Evolutionary conservation across 2,797 vertebrate species (phyloP).

Genomic region (Echiichthys vipera): DNA sequence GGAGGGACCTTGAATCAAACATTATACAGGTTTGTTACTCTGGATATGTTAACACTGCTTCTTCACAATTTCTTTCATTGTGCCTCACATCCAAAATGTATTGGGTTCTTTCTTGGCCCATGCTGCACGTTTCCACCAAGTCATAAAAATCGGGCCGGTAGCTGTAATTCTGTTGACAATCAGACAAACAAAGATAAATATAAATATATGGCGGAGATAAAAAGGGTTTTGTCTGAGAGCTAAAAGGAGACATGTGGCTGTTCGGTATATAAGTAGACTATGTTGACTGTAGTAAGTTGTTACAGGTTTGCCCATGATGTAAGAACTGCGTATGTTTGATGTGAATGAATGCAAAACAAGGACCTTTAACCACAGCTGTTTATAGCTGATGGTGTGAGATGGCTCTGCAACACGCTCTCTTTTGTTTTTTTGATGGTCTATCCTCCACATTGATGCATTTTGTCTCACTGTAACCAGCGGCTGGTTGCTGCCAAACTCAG

Average conservation of each 20-base stretch:
- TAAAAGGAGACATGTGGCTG: neutral
- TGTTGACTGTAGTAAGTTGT: neutral
- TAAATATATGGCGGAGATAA: too few species aligned
- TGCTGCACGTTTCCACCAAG: too few species aligned
- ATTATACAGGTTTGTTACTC: neutral
- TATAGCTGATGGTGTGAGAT: neutral
- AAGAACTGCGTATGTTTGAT: neutral
- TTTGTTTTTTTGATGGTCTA: conserved; percentile 5
- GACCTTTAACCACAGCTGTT: neutral
- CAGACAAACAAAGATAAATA: too few species aligned
- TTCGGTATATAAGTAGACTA: neutral
- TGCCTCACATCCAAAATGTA: too few species aligned
- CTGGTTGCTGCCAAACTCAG: conserved; percentile 64
- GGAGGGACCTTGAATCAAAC: neutral
- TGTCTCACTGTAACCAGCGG: conserved; percentile 31
- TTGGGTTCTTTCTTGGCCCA: too few species aligned
- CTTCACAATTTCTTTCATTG: neutral
- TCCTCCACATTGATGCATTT: conserved; percentile 30
- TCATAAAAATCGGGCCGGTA: too few species aligned
- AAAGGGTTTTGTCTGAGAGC: neutral
- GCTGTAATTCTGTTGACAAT: too few species aligned
- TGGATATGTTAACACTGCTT: neutral
- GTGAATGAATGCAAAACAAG: neutral
- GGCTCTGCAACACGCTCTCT: neutral
- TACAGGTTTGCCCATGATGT: neutral